Percentiles rank a stretch among this genome's conserved stretches.
phyloP scores from a whole-genome alignment of 2,888 invertebrate genomes.

The Drosophila glabriapex region DNA sequence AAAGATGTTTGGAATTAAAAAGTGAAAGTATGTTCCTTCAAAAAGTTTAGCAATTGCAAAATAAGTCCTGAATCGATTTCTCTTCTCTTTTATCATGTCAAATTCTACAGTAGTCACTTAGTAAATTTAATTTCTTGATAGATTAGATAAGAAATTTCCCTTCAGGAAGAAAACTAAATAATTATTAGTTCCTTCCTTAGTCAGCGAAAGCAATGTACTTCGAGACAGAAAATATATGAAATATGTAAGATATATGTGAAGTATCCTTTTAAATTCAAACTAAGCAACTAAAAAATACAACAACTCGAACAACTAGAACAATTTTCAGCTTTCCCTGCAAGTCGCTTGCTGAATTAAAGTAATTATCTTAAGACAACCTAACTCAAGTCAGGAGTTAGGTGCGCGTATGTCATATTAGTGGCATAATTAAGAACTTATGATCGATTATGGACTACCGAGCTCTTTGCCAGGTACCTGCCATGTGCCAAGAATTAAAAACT shows the following conservation, averaged over 20 bases:
- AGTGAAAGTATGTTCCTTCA: background rate
- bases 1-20: background rate
- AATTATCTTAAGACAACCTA: background rate
- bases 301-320: background rate
- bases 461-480: conserved; percentile 50
- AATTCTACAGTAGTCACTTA: background rate
- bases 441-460: conserved; percentile 56
- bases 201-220: background rate
- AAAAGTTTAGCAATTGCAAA: background rate
- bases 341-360: background rate
- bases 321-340: background rate
- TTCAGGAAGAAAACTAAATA: no score
- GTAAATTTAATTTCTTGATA: background rate
- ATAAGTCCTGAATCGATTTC: background rate
- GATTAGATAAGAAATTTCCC: no score
- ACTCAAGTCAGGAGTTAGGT: background rate
- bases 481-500: conserved; percentile 43
- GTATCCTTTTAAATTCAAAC: background rate
- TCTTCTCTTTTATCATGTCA: background rate
- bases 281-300: background rate
- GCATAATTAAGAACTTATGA: conserved; percentile 68
- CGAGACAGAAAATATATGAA: background rate
- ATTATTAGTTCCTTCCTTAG: no score
- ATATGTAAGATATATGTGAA: background rate
- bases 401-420: conserved; percentile 57